Evolutionary conservation across 2,113 vertebrate species (phyloP).

Genomic region (Planiliza haematocheilus): DNA sequence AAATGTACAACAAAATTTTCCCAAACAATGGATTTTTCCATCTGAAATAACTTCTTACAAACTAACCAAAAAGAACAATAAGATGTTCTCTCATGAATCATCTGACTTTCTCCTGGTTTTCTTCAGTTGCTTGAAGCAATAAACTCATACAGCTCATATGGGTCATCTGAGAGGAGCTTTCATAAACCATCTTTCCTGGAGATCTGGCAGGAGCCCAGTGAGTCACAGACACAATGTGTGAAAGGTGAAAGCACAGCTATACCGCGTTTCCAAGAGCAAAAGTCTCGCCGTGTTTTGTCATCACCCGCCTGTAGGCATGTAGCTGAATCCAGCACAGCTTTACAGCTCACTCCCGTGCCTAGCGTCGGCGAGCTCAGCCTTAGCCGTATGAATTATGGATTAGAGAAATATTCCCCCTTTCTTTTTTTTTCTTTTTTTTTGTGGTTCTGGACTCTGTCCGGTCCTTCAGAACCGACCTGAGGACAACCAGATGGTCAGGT

Average conservation of each 20-base stretch:
- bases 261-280: constrained; percentile 47
- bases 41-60: not conserved
- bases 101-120: constrained; percentile 15
- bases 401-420: constrained; percentile 54
- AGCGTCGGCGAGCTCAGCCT: constrained; percentile 14
- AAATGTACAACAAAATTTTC: not conserved
- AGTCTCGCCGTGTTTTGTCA: constrained; percentile 57
- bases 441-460: constrained; percentile 63
- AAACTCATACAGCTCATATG: not conserved
- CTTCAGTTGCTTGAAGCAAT: not conserved
- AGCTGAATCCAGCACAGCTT: constrained; percentile 51
- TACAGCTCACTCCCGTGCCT: constrained; percentile 51
- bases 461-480: constrained; percentile 81
- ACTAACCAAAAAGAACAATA: not conserved
- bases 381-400: constrained; percentile 67
- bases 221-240: constrained; percentile 33
- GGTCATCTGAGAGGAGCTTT: constrained; percentile 24
- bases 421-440: too few relatives aligned
- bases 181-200: constrained; percentile 34
- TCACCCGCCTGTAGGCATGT: constrained; percentile 44
- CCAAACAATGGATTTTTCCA: not conserved
- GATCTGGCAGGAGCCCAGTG: constrained; percentile 41
- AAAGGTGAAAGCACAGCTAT: constrained; percentile 32
- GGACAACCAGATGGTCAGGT: constrained; percentile 85
- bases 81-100: constrained; percentile 35